Conservation (phyloP, 2,113 vertebrate species). For the Uropsilus gracilis region DNA sequence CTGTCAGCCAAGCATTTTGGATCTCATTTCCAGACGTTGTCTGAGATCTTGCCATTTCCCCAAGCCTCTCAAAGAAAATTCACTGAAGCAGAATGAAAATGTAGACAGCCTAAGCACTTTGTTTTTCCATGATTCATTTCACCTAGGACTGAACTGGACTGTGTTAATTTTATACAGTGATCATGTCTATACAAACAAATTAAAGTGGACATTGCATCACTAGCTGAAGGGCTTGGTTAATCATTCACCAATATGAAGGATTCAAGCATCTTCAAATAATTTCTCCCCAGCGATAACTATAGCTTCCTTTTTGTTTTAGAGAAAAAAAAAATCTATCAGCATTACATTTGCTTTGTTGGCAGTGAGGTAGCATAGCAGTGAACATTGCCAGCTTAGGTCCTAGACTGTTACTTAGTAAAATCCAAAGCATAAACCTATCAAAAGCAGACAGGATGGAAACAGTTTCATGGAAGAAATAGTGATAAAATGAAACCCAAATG, state of each 20-base stretch:
- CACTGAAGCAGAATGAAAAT: conserved; percentile 21
- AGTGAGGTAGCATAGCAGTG: too few species aligned
- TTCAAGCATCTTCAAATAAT: background rate
- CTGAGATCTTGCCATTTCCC: conserved; percentile 30
- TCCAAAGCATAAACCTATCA: background rate
- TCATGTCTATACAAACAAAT: conserved; percentile 52
- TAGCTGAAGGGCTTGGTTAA: background rate
- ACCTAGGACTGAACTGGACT: conserved; percentile 41
- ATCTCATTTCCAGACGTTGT: background rate
- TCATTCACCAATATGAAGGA: background rate
- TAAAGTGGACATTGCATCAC: background rate
- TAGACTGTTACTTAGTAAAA: background rate
- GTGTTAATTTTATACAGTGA: conserved; percentile 7
- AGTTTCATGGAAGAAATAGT: background rate
- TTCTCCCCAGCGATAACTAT: background rate
- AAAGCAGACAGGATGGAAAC: conserved; percentile 3
- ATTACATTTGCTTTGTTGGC: background rate
- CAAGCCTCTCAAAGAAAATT: conserved; percentile 56
- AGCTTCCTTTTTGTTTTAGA: background rate
- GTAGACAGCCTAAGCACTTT: background rate
- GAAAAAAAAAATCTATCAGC: background rate
- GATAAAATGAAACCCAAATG: background rate
- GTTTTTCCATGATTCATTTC: conserved; percentile 72
- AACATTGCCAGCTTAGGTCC: background rate
- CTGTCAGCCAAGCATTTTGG: background rate